Evolutionary conservation across 1,140 invertebrate species (phyloP).

Genomic region (Lepidostoma basale): DNA sequence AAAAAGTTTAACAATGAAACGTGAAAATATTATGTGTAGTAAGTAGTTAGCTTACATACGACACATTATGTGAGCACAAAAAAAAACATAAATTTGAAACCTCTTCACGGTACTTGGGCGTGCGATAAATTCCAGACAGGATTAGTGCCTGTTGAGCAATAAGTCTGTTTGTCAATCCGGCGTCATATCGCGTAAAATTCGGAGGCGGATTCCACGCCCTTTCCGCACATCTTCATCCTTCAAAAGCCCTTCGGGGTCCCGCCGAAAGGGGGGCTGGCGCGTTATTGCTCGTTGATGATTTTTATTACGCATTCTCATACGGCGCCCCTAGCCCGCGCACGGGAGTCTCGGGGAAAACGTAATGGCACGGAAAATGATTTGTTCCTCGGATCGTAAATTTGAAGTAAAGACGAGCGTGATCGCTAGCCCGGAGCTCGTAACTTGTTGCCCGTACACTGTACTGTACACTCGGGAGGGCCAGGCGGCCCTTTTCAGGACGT

Average conservation of each 20-base stretch:
- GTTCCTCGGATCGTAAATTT: conserved; percentile 28
- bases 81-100: not conserved
- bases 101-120: not conserved
- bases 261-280: not conserved
- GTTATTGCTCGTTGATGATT: conserved; percentile 33
- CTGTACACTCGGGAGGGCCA: no score
- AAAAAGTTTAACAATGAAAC: not conserved
- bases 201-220: conserved; percentile 17
- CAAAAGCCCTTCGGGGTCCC: conserved; percentile 15
- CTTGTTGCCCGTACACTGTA: no score
- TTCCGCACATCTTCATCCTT: conserved; percentile 4
- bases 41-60: not conserved
- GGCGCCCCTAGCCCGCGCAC: not conserved
- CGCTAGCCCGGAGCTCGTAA: conserved; percentile 14
- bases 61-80: not conserved
- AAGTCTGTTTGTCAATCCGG: not conserved
- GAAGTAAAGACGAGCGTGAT: not conserved
- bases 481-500: not conserved
- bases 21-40: not conserved
- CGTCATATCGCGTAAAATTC: conserved; percentile 4
- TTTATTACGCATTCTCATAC: conserved; percentile 25
- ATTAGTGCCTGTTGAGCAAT: not conserved
- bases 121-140: no score
- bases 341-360: conserved; percentile 19
- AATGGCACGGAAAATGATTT: conserved; percentile 40